Evolutionary conservation across 2,797 vertebrate species (phyloP), one percentile per base, ranked within the genome.

Genomic region (Coracias cyanogaster): DNA sequence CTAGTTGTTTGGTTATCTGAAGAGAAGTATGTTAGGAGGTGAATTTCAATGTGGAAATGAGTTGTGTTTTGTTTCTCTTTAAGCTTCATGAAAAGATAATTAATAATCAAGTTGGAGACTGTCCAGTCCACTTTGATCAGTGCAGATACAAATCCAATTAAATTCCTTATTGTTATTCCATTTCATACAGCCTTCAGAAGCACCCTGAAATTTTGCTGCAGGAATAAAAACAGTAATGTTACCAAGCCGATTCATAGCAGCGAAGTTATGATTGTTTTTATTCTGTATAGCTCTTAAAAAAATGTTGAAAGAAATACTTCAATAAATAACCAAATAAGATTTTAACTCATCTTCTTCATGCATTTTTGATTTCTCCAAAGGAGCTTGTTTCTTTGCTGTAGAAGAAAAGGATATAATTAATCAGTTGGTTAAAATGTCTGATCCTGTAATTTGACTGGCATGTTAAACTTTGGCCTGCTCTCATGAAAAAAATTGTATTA

Each of bases 11-110:
- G 82, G 29, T 65, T 96, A 55, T 55, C 55, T 77, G 8, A 82
- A 39, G 20, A 37, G 52, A 74, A 57, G 8, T 70, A 4, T 86
- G 22, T 79, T 48, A 55, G 51, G 58, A 79, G 14, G 26, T 86
- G 54, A 89, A 92, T 94, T 78, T 78, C 69, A 79, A 37, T 83
- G 28, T 51, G 51, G 31, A 89, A 94, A 66, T 94, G 6, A 84
- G 6, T 74, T 65, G 45, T 84, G 57, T 20, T 66, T 85, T 92
- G 46, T 46, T 90, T 87, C 91, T 64, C 58, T 76, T 80, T 22
- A 76, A 82, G n/a, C 12, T 51, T 91, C 15, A 12, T 70, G 19
- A 66, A 65, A 90, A 82, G 46, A 26, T 72, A 82, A 72, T 94
- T 89, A 65, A 29, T 65, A 81, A 76, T 86, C 57, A 61, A 81